A percentile compares a stretch with the other conserved stretches of the same genome.
These are phyloP conservation scores for Phanerotoma sp. DNA, from an alignment of 2,888 invertebrate species.

Conservation along the genomic window DNA sequence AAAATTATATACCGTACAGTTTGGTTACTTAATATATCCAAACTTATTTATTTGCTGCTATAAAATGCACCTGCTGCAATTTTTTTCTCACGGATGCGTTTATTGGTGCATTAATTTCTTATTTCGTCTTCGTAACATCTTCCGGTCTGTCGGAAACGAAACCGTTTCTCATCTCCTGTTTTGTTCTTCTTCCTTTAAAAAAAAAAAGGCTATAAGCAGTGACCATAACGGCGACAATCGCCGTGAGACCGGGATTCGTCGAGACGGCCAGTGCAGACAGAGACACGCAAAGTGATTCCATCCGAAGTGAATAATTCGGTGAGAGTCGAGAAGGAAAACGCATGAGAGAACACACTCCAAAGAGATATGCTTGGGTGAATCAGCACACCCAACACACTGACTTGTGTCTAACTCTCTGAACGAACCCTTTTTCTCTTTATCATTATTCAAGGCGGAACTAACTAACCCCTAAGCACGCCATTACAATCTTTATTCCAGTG, in stretches of 20 bases:
- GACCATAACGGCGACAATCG: conserved; percentile 17
- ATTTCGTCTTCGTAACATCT: neutral
- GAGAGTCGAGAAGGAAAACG: conserved; percentile 21
- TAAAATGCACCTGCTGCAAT: too few relatives aligned
- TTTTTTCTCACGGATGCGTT: too few relatives aligned
- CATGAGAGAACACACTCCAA: conserved; percentile 30
- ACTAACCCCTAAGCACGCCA: conserved; percentile 44
- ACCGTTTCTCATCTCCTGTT: conserved; percentile 5
- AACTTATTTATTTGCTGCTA: too few relatives aligned
- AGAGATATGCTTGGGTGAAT: conserved; percentile 30
- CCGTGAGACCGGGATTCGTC: conserved; percentile 2
- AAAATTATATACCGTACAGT: too few relatives aligned
- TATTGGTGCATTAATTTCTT: too few relatives aligned
- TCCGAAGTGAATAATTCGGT: conserved; percentile 35
- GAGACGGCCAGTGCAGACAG: neutral
- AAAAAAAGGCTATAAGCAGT: conserved; percentile 4
- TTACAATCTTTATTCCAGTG: conserved; percentile 25
- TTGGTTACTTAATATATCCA: too few relatives aligned
- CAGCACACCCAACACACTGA: conserved; percentile 12
- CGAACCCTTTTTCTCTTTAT: conserved; percentile 24
- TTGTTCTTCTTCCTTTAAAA: neutral
- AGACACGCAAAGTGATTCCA: conserved; percentile 15
- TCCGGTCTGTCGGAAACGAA: neutral
- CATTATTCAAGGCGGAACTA: conserved; percentile 37
- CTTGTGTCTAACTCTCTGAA: conserved; percentile 5